Percentiles rank a stretch among this genome's conserved stretches.
Evolutionary conservation across 2,797 vertebrate species (phyloP).

Genomic region (Gallinago stenura): DNA sequence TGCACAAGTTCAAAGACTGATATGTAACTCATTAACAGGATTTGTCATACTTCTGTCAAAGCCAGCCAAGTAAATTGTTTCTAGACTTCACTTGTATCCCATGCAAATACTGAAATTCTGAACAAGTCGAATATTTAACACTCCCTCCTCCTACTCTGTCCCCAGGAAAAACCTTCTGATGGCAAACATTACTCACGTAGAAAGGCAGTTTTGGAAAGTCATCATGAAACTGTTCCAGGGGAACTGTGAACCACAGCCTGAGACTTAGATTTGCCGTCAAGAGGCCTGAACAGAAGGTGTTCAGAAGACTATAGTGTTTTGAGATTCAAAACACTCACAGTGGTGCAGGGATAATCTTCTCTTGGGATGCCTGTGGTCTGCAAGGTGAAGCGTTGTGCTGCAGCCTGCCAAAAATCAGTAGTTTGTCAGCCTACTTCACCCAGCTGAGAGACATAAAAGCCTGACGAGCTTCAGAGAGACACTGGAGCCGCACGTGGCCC

Average conservation of each 20-base stretch:
- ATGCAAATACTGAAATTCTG: background rate
- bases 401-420: background rate
- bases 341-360: background rate
- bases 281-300: background rate
- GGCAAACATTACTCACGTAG: background rate
- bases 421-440: background rate
- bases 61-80: background rate
- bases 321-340: background rate
- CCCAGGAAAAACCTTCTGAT: background rate
- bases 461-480: background rate
- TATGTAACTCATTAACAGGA: slow-evolving; percentile 48
- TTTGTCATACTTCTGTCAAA: slow-evolving; percentile 4
- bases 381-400: background rate
- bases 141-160: background rate
- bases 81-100: background rate
- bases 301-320: background rate
- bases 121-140: slow-evolving; percentile 33
- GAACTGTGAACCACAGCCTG: background rate
- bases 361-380: background rate
- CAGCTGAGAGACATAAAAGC: background rate
- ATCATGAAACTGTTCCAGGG: background rate
- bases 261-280: background rate
- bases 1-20: slow-evolving; percentile 25
- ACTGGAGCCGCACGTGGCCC: background rate
- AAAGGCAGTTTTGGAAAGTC: background rate